These are phyloP conservation scores for Acomys russatus DNA, from an alignment of 2,797 vertebrate species.

Conservation along the genomic window DNA sequence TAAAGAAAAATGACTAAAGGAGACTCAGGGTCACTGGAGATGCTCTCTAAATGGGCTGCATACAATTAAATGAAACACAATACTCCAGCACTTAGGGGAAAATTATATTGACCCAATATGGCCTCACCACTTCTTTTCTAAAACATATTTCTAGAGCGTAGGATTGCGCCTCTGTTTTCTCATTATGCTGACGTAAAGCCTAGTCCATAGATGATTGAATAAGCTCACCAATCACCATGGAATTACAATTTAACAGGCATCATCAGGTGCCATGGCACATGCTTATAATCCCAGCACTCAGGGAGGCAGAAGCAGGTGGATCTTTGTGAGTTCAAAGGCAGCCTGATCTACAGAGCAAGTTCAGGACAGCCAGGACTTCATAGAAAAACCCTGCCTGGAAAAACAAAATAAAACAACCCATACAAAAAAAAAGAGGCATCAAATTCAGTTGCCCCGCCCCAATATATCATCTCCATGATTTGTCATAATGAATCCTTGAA, in stretches of 20 bases:
- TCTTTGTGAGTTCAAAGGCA: too few species aligned
- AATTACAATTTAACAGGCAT: background rate
- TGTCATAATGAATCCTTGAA: background rate
- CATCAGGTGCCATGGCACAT: too few species aligned
- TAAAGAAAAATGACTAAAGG: background rate
- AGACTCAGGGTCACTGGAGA: background rate
- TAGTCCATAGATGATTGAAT: background rate
- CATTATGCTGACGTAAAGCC: background rate
- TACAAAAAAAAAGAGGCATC: background rate
- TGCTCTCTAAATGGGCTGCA: background rate
- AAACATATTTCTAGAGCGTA: constrained; percentile 12
- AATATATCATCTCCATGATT: background rate
- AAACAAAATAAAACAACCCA: too few species aligned
- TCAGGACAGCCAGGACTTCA: too few species aligned
- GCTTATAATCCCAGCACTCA: too few species aligned
- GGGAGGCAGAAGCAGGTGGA: too few species aligned
- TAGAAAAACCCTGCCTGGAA: too few species aligned
- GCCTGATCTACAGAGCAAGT: too few species aligned
- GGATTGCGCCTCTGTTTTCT: background rate
- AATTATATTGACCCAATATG: background rate
- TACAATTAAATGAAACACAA: background rate
- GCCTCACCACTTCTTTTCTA: constrained; percentile 6
- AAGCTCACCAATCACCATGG: background rate
- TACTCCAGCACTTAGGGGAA: background rate
- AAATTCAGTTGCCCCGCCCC: background rate